Percentiles rank a stretch among this genome's conserved stretches.
Conservation (phyloP, 2,888 invertebrate species). For the Drosophila testacea region DNA sequence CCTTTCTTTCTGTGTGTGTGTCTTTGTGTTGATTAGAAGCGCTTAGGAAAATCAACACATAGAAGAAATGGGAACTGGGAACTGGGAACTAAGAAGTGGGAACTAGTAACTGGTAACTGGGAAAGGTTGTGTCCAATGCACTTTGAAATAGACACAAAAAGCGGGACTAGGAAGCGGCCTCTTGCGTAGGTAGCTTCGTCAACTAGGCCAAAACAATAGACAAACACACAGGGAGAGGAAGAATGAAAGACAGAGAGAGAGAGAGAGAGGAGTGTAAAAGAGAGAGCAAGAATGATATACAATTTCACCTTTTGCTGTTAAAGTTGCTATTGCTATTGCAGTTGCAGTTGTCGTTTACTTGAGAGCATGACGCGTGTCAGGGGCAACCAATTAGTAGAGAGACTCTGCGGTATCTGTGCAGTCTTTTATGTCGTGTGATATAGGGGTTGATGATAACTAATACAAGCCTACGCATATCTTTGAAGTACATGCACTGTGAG, state of each 20-base stretch:
- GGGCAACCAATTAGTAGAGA: constrained; percentile 70
- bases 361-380: constrained; percentile 76
- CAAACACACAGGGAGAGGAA: neutral
- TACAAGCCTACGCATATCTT: constrained; percentile 12
- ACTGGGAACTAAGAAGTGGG: constrained; percentile 36
- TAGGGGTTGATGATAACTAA: constrained; percentile 51
- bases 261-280: neutral
- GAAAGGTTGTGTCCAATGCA: constrained; percentile 62
- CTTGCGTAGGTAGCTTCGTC: constrained; percentile 63
- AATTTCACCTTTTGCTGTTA: constrained; percentile 57
- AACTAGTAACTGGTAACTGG: constrained; percentile 36
- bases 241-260: neutral
- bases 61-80: constrained; percentile 58
- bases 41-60: constrained; percentile 67
- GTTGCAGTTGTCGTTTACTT: constrained; percentile 32
- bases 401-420: constrained; percentile 64
- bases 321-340: constrained; percentile 17
- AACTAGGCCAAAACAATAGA: constrained; percentile 59
- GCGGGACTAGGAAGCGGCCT: constrained; percentile 31
- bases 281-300: constrained; percentile 28
- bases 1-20: constrained; percentile 56
- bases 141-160: constrained; percentile 35
- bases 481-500: constrained; percentile 19
- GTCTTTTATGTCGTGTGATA: constrained; percentile 66
- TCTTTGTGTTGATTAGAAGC: constrained; percentile 50